phyloP scores from a whole-genome alignment of 2,888 invertebrate species.

The Leptothorax acervorum region DNA sequence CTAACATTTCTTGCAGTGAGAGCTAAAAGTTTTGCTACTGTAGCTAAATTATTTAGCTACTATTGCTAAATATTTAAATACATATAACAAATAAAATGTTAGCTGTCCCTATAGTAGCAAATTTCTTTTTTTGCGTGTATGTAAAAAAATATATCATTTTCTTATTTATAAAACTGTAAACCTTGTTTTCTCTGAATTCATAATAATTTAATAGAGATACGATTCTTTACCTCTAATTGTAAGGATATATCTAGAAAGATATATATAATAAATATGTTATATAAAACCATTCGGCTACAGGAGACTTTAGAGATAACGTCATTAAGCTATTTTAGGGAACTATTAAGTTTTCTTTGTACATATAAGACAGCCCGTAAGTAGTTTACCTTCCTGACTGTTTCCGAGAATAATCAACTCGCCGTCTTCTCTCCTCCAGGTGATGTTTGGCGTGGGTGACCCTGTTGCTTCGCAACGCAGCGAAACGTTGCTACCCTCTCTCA shows the following conservation, averaged over 20 bases:
- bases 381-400: slow-evolving; percentile 82
- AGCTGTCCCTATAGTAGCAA: too few species aligned
- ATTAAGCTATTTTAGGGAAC: slow-evolving; percentile 1
- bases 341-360: neutral
- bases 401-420: slow-evolving; percentile 87
- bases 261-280: neutral
- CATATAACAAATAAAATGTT: too few species aligned
- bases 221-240: too few species aligned
- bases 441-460: slow-evolving; percentile 92
- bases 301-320: neutral
- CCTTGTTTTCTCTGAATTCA: too few species aligned
- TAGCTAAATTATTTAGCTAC: too few species aligned
- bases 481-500: slow-evolving; percentile 93
- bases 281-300: neutral
- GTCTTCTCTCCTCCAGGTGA: slow-evolving; percentile 93
- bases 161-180: too few species aligned
- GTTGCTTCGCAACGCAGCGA: slow-evolving; percentile 92
- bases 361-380: neutral
- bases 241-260: neutral
- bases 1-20: too few species aligned
- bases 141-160: too few species aligned
- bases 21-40: too few species aligned
- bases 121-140: too few species aligned
- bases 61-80: too few species aligned
- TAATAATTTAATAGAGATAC: too few species aligned